These are phyloP conservation scores for Sitobion miscanthi DNA, from an alignment of 1,140 invertebrate species.

Conservation along the genomic window DNA sequence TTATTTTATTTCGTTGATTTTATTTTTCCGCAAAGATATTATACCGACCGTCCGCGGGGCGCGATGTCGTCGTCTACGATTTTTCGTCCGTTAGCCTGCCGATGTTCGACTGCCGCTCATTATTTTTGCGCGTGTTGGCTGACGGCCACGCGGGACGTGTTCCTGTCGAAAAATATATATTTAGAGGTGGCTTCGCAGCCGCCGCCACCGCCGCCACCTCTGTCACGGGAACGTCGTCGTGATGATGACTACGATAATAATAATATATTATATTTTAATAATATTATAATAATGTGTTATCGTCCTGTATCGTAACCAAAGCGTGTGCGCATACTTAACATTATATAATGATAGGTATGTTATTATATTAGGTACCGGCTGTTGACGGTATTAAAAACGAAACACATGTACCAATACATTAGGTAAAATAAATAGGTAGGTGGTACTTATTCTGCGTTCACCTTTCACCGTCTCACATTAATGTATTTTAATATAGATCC, in stretches of 20 bases:
- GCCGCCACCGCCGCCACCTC: neutral
- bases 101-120: neutral
- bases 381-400: neutral
- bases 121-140: neutral
- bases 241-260: neutral
- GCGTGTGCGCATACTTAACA: neutral
- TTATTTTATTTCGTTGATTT: neutral
- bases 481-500: neutral
- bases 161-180: conserved; percentile 2
- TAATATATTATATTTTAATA: neutral
- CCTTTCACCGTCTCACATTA: neutral
- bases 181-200: neutral
- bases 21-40: neutral
- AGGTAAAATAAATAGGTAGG: too few species aligned
- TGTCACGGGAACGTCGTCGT: neutral
- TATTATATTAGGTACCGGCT: too few species aligned
- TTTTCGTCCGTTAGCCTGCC: neutral
- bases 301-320: neutral
- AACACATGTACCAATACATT: too few species aligned
- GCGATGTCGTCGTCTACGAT: neutral
- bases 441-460: neutral
- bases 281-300: neutral
- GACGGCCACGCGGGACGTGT: neutral
- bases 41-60: neutral
- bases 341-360: too few species aligned